Percentiles rank a stretch among this genome's conserved stretches.
Evolutionary conservation across 2,888 invertebrate species (phyloP).

Genomic region (Stegana nigrithorax): DNA sequence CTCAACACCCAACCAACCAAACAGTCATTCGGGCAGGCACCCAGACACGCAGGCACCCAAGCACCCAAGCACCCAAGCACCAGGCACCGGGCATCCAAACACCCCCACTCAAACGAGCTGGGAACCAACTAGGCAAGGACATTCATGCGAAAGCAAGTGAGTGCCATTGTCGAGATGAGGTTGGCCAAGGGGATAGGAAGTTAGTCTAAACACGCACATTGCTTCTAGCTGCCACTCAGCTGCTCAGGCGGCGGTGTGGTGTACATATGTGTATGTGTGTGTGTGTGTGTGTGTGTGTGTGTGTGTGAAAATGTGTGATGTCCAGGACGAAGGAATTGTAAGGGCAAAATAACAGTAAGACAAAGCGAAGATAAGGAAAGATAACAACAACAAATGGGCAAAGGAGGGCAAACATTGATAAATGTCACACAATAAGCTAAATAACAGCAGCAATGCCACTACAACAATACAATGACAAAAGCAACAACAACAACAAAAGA

Average conservation of each 20-base stretch:
- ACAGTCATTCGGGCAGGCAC: background rate
- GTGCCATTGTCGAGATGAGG: too few species aligned
- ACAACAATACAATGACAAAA: conserved; percentile 25
- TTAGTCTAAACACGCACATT: too few species aligned
- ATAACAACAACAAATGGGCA: background rate
- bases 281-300: too few species aligned
- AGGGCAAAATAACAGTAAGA: background rate
- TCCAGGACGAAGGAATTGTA: background rate
- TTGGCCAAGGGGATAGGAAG: too few species aligned
- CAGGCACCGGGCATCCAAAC: background rate
- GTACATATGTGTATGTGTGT: too few species aligned
- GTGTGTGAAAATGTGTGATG: too few species aligned
- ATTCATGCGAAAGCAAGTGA: too few species aligned
- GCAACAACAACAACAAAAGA: conserved; percentile 31
- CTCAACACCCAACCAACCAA: background rate
- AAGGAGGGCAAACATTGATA: conserved; percentile 30
- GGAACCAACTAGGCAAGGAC: background rate
- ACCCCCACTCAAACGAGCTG: background rate
- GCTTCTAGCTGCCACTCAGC: too few species aligned
- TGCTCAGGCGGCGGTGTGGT: too few species aligned
- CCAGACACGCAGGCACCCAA: background rate
- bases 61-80: background rate
- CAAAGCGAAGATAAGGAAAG: background rate
- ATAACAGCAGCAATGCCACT: conserved; percentile 3
- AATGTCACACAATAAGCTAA: conserved; percentile 40